Base-by-base conservation (phyloP, 2,888 invertebrate species). In the Drosophila borborema region DNA sequence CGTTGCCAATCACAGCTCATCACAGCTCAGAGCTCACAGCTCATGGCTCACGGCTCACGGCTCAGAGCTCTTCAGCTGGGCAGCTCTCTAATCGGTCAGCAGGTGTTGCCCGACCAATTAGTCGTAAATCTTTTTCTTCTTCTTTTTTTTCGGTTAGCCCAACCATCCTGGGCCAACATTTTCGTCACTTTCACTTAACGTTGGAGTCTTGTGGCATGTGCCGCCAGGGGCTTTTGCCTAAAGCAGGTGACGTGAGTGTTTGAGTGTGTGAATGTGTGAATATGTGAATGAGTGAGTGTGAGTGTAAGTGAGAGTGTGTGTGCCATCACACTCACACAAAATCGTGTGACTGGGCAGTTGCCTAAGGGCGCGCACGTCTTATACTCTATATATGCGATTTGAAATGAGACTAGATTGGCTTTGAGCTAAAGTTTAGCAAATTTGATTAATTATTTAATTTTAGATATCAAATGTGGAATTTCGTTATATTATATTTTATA, bases 101-200 rank as follows among this genome's bases (percentile, higher is more conserved):
- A 69, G 68, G 69, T 69, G 68, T 48, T 69, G 59, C 40, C 51
- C 43, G 36, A 28, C 45, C 69, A 69, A 70, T 69, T 70, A 70
- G 54, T 48, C 70, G 40, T 62, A 74, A 74, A 55, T 55, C 41
- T 55, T 18, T 31, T 20, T 45, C 23, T 41, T n/a, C 14, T 38
- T 38, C 1, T n/a, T 41, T 41, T 40, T 20, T 53, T 9, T 28
- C 20, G 20, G 55, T 69, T 70, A 70, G 48, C 61, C 61, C 60
- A 34, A 49, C 63, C 65, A 62, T 70, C 58, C 74, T 48, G 45
- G 36, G 28, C 38, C 58, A 46, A 31, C 56, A 68, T 48, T 80
- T 65, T 68, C 61, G 40, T 53, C 77, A 80, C 80, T 76, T 80
- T 80, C 78, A 66, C 80, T 72, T 38, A 43, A 49, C 74, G 46